These are phyloP conservation scores for Drosophila parabipectinata DNA, from an alignment of 1,140 invertebrate genomes.

Conservation along the genomic window DNA sequence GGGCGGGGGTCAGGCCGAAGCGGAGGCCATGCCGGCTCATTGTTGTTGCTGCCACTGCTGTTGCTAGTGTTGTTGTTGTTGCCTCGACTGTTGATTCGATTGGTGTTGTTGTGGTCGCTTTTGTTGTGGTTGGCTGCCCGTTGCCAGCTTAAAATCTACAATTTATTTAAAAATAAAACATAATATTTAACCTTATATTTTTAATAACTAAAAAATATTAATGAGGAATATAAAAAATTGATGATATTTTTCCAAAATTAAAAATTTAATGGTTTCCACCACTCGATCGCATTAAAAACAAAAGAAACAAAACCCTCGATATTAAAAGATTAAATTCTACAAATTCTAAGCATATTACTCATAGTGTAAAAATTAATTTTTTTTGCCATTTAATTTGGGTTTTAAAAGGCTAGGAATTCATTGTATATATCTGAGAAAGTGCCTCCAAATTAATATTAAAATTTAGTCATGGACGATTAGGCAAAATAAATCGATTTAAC, in stretches of 20 bases:
- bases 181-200: too few relatives aligned
- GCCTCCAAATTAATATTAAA: neutral
- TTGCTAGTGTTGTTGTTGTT: constrained; percentile 1
- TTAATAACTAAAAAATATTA: too few relatives aligned
- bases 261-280: too few relatives aligned
- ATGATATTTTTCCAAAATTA: too few relatives aligned
- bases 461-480: constrained; percentile 4
- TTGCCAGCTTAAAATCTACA: constrained; percentile 25
- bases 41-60: constrained; percentile 35
- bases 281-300: too few relatives aligned
- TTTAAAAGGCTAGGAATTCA: too few relatives aligned
- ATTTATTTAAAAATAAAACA: neutral
- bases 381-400: too few relatives aligned
- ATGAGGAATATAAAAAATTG: too few relatives aligned
- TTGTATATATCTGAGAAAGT: neutral
- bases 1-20: constrained; percentile 34
- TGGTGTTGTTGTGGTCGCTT: constrained; percentile 51
- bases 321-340: too few relatives aligned
- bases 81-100: constrained; percentile 37
- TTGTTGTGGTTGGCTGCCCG: constrained; percentile 70
- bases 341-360: too few relatives aligned
- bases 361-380: too few relatives aligned
- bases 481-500: constrained; percentile 1
- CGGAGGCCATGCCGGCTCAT: constrained; percentile 40
- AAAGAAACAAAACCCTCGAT: too few relatives aligned